Base-by-base conservation (phyloP, 2,797 vertebrate species). In the Amblyraja radiata region DNA sequence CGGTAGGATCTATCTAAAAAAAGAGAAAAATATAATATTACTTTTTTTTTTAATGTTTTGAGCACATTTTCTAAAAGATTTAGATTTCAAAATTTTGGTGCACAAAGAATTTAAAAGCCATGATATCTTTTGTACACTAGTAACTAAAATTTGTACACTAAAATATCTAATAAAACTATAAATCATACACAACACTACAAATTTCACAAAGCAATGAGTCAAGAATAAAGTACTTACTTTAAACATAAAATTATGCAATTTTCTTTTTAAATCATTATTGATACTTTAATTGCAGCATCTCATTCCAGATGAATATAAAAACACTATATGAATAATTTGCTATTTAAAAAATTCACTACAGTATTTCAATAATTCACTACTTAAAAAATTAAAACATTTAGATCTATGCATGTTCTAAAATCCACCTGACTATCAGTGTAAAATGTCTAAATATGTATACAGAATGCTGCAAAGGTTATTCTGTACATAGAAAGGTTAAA, bases 1-100 rank as follows among this genome's bases (percentile, higher is more conserved):
- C 99, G 74, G 98, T 99, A 9, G 94, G 97, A 95, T 99, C 99
- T 94, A 99, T 97, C 99, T 99, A 58, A 83, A 93, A 96, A 1
- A 39, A 25, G 7, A 76, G 58, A 92, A 28, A 36, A 92, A 11
- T 25, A 28, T 13, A 88, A 36, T 68, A 88, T 4, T 6, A 61
- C 36, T 68, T 71, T 28, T 4, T 28, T 74, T 5, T 93, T 63
- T 58, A 90, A 21, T 6, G 76, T 23, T 93, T 88, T 73, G 63
- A n/a, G 25, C 25, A 21, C 16, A 46, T 92, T 58, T 46, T 76
- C 46, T 74, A 6, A 39, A 91, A 90, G 32, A 25, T 68, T 84
- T 84, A n/a, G 83, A 65, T 88, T 73, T 46, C 88, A 90, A 8
- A 71, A 54, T 46, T 13, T 91, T 46, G 21, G 9, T 90, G 18